Evolutionary conservation across 92 coral and sea anemone species (phyloP), one percentile per base, ranked within the genome.

Genomic region (Actinostola sp.): DNA sequence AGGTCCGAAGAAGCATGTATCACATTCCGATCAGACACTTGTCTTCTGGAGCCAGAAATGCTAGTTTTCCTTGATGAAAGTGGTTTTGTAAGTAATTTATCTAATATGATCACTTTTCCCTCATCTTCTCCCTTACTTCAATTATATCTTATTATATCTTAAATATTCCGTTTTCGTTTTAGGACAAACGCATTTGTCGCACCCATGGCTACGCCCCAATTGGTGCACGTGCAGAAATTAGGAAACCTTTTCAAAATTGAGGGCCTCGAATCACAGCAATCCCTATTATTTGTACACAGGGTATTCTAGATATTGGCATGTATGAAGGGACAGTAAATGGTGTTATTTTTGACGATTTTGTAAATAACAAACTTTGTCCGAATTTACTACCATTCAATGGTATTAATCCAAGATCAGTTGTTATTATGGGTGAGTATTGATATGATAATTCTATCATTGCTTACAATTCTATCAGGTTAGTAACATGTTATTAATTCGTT

Each of bases 231-330:
- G 81, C 82, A 65, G 69, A 61, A 52, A 61, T 55, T 8, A 82
- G 49, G 63, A 62, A 72, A 11, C 21, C 46, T 32, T 73, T 61
- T 17, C 67, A 55, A 66, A 48, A 76, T 36, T 82, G 81, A 82
- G 82, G 82, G 55, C 82, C 87, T 50, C 87, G 78, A 43, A 82
- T 75, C 49, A 82, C 86, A 27, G 77, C 83, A 52, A 76, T 83
- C 59, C 88, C 83, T 38, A 63, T 83, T 69, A 43, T 76, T 75
- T 76, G 73, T 38, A 83, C 77, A 46, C 83, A 77, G 67, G 84
- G 84, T 24, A 59, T 77, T 51, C 70, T 84, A 30, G 89, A 77
- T 59, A 57, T 77, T 54, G 80, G 75, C 52, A 28, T 77, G 54
- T 84, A 77, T 70, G 46, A 65, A 36, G 80, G 80, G 45, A 50